These are phyloP conservation scores for Eulemur mongoz DNA, from an alignment of 2,797 vertebrate genomes.

Conservation along the genomic window DNA sequence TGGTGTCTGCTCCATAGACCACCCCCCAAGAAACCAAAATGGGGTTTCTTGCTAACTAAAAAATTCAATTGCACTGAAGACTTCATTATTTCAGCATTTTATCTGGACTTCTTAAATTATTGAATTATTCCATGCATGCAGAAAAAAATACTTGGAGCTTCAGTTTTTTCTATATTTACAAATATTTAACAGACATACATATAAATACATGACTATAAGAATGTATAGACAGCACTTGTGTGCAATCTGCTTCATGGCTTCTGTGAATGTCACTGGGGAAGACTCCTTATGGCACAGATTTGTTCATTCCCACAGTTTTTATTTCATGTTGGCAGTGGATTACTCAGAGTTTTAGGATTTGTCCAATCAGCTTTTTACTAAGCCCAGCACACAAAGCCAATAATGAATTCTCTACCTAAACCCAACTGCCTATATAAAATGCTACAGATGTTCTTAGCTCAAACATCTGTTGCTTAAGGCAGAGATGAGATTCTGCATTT, in stretches of 20 bases:
- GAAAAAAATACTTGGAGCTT: neutral
- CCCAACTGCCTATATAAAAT: neutral
- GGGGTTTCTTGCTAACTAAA: neutral
- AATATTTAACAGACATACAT: constrained; percentile 34
- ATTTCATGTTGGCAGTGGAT: constrained; percentile 12
- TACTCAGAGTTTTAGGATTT: neutral
- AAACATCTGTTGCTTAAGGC: neutral
- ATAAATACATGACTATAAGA: neutral
- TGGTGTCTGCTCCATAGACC: neutral
- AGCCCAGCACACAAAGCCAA: neutral
- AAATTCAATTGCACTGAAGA: neutral
- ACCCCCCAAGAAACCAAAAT: neutral
- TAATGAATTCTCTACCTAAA: neutral
- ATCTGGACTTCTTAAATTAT: constrained; percentile 4
- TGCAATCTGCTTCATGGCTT: constrained; percentile 18
- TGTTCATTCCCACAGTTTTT: constrained; percentile 15
- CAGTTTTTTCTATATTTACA: constrained; percentile 47
- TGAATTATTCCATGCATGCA: neutral
- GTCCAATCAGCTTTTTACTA: neutral
- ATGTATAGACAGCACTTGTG: neutral
- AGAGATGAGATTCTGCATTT: neutral
- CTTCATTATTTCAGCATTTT: neutral
- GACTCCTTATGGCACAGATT: neutral
- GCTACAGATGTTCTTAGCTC: neutral
- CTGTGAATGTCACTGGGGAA: neutral